phyloP scores from a whole-genome alignment of 2,888 invertebrate species.

The Sinopyrophorus schimmeli region DNA sequence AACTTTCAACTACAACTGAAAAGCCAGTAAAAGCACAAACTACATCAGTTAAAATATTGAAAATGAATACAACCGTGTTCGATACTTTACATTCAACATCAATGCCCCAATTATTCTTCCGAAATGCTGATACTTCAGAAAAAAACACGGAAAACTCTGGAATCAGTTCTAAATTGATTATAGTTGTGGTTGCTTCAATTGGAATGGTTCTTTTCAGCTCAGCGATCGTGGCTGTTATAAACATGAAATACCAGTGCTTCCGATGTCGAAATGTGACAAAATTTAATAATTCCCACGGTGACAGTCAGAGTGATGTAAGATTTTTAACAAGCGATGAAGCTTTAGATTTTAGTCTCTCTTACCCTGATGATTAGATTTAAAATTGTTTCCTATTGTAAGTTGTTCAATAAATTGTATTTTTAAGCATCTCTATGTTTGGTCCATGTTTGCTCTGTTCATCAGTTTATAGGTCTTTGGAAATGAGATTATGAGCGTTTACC shows the following conservation, averaged over 20 bases:
- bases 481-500: too few relatives aligned
- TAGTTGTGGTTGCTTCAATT: conserved; percentile 3
- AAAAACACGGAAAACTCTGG: not conserved
- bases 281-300: conserved; percentile 39
- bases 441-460: too few relatives aligned
- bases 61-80: not conserved
- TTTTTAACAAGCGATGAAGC: conserved; percentile 61
- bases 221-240: conserved; percentile 33
- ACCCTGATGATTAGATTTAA: conserved; percentile 25
- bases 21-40: not conserved
- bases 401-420: too few relatives aligned
- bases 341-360: conserved; percentile 58
- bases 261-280: conserved; percentile 29
- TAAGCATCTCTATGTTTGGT: too few relatives aligned
- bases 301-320: conserved; percentile 59
- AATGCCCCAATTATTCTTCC: not conserved
- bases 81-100: not conserved
- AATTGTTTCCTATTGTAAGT: too few relatives aligned
- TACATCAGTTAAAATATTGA: not conserved
- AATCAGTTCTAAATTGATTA: conserved; percentile 5
- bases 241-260: conserved; percentile 19
- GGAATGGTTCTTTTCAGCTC: conserved; percentile 28
- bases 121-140: not conserved
- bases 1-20: not conserved
- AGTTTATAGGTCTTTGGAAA: too few relatives aligned